Evolutionary conservation across 1,140 invertebrate species (phyloP), one percentile per base, ranked within the genome.

Genomic region (Bombyx mandarina): DNA sequence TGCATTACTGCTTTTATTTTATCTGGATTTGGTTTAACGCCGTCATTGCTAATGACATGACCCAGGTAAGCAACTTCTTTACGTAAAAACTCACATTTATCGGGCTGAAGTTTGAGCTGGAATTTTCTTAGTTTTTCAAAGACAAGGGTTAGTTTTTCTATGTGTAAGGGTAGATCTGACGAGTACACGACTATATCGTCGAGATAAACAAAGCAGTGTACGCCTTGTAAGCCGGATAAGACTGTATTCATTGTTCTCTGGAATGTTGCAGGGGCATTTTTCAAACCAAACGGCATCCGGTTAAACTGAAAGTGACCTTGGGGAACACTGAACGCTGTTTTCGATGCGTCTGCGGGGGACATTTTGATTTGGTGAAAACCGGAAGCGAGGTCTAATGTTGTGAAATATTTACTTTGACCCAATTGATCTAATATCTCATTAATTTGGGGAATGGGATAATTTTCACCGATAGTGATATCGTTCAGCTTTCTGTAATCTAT

Each of bases 1-100:
- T n/a, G n/a, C n/a, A n/a, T n/a, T n/a, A n/a, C n/a, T n/a, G n/a
- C n/a, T n/a, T n/a, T n/a, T n/a, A n/a, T n/a, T n/a, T n/a, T n/a
- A n/a, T n/a, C n/a, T n/a, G n/a, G n/a, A n/a, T n/a, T n/a, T n/a
- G n/a, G n/a, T n/a, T n/a, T n/a, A 10, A 69, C 50, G 43, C 70
- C 65, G 42, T 72, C 69, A 9, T 69, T 56, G n/a, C 45, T 66
- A 45, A 82, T 73, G 10, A 77, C 52, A 61, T 82, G 77, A 10
- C 74, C 74, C 52, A 80, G 59, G 63, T 79, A 82, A 9, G 50
- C 26, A 18, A 75, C 48, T 50, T 50, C 48, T 50, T 50, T 50
- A 4, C 48, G 48, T 3, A 50, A 9, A 22, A 50, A 50, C 63
- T 70, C 53, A 49, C 73, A 54, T 53, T 62, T 62, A n/a, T 55